Percentiles rank a stretch among this genome's conserved stretches.
phyloP scores from a whole-genome alignment of 1,140 invertebrate species.

The Leptestheria dahalacensis region DNA sequence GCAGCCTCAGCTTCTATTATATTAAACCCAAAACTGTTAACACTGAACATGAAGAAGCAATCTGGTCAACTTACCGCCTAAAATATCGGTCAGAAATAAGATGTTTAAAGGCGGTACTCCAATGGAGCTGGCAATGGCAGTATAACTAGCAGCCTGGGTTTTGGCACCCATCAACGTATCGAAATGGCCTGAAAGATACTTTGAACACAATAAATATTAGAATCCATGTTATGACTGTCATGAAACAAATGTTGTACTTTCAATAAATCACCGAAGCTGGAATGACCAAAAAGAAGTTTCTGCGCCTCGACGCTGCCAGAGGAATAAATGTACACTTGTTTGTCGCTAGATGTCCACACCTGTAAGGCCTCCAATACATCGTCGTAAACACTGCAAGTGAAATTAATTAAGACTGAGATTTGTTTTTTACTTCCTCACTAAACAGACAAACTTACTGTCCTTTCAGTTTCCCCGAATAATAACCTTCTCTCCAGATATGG shows the following conservation, averaged over 20 bases:
- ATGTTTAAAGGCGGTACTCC: conserved; percentile 43
- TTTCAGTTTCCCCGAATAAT: conserved; percentile 53
- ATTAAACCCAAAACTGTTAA: too few relatives aligned
- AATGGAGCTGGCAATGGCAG: conserved; percentile 53
- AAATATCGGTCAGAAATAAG: conserved; percentile 70
- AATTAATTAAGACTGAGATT: neutral
- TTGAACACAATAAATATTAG: conserved; percentile 22
- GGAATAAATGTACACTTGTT: conserved; percentile 72
- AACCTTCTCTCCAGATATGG: conserved; percentile 71
- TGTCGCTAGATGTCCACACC: conserved; percentile 44
- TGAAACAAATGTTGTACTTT: conserved; percentile 31
- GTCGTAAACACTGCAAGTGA: conserved; percentile 55
- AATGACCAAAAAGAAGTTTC: conserved; percentile 67
- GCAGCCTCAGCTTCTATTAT: conserved; percentile 78
- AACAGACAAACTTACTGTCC: conserved; percentile 60
- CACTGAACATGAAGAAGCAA: too few relatives aligned
- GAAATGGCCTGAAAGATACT: conserved; percentile 63
- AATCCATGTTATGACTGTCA: neutral
- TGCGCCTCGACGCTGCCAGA: conserved; percentile 83
- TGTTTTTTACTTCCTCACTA: conserved; percentile 1
- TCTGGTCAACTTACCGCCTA: conserved; percentile 52
- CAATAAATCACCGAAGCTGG: conserved; percentile 55
- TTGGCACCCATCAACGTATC: conserved; percentile 73
- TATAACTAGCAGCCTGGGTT: conserved; percentile 52
- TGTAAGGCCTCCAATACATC: conserved; percentile 62